Evolutionary conservation across 2,113 vertebrate genomes (phyloP).

Genomic region (Papio anubis): DNA sequence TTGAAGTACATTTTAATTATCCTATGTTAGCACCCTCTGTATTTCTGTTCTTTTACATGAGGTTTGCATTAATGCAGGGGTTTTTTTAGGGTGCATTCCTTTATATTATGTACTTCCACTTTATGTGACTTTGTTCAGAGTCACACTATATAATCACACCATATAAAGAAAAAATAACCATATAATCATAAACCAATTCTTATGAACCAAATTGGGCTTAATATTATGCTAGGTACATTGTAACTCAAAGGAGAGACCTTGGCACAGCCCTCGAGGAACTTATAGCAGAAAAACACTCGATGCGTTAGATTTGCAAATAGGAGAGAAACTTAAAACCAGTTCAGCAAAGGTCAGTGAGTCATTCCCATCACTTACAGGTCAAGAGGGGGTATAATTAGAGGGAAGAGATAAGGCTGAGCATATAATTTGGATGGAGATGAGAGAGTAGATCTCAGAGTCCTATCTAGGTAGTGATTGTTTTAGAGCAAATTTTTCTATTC

Average conservation of each 20-base stretch:
- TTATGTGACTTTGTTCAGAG: slow-evolving; percentile 67
- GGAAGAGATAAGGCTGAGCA: slow-evolving; percentile 70
- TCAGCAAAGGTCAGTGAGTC: slow-evolving; percentile 71
- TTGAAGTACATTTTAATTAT: slow-evolving; percentile 25
- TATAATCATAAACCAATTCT: slow-evolving; percentile 73
- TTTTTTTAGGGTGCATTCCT: slow-evolving; percentile 65
- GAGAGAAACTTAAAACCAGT: slow-evolving; percentile 71
- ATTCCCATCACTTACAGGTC: slow-evolving; percentile 74
- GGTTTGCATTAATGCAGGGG: slow-evolving; percentile 58
- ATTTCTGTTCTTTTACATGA: slow-evolving; percentile 59
- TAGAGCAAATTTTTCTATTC: slow-evolving; percentile 48
- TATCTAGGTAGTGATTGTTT: slow-evolving; percentile 48
- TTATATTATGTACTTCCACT: slow-evolving; percentile 67
- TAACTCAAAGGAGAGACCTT: slow-evolving; percentile 64
- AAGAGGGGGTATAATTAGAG: slow-evolving; percentile 73
- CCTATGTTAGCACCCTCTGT: background rate
- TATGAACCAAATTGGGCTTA: slow-evolving; percentile 69
- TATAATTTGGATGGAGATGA: slow-evolving; percentile 75
- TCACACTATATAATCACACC: slow-evolving; percentile 66
- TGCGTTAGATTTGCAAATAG: slow-evolving; percentile 63
- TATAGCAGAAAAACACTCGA: background rate
- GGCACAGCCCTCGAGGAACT: slow-evolving; percentile 53
- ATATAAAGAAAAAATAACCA: slow-evolving; percentile 73
- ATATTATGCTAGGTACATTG: slow-evolving; percentile 48
- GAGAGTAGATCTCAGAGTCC: slow-evolving; percentile 61